phyloP scores from a whole-genome alignment of 2,888 invertebrate species.

The Himalopsyche kuldschensis region DNA sequence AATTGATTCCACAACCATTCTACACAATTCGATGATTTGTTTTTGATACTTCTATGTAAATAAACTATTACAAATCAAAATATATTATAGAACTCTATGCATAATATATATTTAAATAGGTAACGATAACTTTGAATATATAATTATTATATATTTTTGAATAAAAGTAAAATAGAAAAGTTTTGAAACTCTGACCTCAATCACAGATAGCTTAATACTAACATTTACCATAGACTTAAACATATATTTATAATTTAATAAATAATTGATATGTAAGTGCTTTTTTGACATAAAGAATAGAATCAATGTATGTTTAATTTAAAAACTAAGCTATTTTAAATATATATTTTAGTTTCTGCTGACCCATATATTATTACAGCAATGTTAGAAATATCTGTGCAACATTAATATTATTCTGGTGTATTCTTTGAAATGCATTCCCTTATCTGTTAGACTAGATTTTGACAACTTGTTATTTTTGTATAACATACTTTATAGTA shows the following conservation, averaged over 20 bases:
- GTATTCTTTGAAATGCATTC: no score
- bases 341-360: background rate
- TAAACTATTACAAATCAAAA: no score
- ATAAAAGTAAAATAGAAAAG: slow-evolving; percentile 38
- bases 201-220: slow-evolving; percentile 31
- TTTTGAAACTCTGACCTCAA: slow-evolving; percentile 33
- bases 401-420: background rate
- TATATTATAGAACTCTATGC: background rate
- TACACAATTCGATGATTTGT: background rate
- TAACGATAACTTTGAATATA: slow-evolving; percentile 31
- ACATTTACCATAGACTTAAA: background rate
- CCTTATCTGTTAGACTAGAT: no score
- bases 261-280: background rate
- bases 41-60: no score
- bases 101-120: background rate
- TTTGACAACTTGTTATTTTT: no score
- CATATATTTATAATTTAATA: background rate
- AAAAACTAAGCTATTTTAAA: background rate
- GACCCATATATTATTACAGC: background rate
- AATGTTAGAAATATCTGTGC: background rate
- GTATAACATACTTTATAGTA: no score
- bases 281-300: background rate
- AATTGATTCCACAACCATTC: background rate
- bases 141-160: slow-evolving; percentile 39
- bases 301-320: background rate